Percentiles rank a stretch among this genome's conserved stretches.
Conservation (phyloP, 2,113 vertebrate species). For the Microtus ochrogaster region DNA sequence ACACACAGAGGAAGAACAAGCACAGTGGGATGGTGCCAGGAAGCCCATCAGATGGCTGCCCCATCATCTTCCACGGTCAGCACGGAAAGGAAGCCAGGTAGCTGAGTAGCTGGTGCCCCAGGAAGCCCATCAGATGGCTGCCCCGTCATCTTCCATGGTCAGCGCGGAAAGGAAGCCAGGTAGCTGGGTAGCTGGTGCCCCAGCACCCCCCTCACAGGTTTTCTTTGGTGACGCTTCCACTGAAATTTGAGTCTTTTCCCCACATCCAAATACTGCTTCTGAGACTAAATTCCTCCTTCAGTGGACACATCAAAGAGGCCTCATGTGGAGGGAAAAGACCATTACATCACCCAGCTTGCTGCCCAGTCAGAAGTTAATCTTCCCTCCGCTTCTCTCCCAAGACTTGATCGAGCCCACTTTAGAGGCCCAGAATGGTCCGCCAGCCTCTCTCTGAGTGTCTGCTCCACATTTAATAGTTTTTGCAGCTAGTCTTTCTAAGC, state of each 20-base stretch:
- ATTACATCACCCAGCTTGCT: not conserved
- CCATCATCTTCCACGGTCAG: not conserved
- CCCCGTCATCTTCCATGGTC: not conserved
- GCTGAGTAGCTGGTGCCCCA: too few species aligned
- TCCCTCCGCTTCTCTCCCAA: slow-evolving; percentile 22
- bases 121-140: not conserved
- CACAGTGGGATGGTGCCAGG: not conserved
- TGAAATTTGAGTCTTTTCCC: slow-evolving; percentile 1
- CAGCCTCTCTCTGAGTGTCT: not conserved
- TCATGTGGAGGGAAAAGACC: not conserved
- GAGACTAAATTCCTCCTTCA: slow-evolving; percentile 29
- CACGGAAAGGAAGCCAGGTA: not conserved
- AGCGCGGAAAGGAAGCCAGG: not conserved
- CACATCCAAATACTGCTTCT: slow-evolving; percentile 24
- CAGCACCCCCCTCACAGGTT: not conserved
- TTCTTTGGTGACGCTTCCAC: not conserved
- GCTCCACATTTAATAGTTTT: slow-evolving; percentile 29
- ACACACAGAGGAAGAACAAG: not conserved
- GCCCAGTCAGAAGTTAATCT: not conserved
- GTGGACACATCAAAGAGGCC: slow-evolving; percentile 39
- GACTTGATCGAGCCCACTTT: not conserved
- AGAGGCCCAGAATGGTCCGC: slow-evolving; percentile 9
- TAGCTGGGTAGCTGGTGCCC: not conserved
- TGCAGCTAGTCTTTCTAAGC: slow-evolving; percentile 41
- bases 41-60: not conserved